A percentile compares a stretch with the other conserved stretches of the same genome.
Conservation (phyloP, 2,797 vertebrate genomes). For the Phyllotis vaccarum region DNA sequence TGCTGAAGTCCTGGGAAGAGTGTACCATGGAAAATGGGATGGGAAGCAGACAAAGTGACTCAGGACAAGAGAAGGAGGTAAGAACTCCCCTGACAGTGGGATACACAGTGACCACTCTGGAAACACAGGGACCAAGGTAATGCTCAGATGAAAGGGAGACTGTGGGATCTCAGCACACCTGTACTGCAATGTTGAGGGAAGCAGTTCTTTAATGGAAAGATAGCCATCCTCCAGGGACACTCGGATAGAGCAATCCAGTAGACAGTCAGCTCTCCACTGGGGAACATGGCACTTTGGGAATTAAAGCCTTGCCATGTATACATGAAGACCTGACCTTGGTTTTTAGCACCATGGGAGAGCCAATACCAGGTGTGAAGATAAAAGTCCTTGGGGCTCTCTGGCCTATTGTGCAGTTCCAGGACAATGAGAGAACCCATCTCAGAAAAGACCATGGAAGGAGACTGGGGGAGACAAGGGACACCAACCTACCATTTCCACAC, state of each 20-base stretch:
- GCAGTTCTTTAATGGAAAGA: not conserved
- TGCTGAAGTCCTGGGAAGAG: not conserved
- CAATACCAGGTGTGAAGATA: not conserved
- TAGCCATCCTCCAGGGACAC: not conserved
- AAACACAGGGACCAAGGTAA: not conserved
- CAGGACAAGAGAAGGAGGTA: not conserved
- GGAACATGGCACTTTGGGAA: not conserved
- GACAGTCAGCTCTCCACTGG: not conserved
- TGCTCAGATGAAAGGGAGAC: not conserved
- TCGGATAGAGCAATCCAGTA: not conserved
- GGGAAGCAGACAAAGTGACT: not conserved
- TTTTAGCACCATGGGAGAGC: not conserved
- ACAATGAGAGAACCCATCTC: not conserved
- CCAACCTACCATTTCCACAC: not conserved
- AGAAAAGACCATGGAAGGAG: not conserved
- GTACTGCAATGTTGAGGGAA: too few species aligned
- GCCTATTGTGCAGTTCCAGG: not conserved
- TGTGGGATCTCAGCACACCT: not conserved
- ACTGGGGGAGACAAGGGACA: not conserved
- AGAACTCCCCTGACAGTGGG: not conserved
- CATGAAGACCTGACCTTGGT: not conserved
- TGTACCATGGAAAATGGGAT: not conserved
- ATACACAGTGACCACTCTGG: not conserved
- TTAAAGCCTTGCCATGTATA: not conserved
- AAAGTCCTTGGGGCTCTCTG: not conserved